phyloP scores from a whole-genome alignment of 1,140 invertebrate species.

The Diprion similis region DNA sequence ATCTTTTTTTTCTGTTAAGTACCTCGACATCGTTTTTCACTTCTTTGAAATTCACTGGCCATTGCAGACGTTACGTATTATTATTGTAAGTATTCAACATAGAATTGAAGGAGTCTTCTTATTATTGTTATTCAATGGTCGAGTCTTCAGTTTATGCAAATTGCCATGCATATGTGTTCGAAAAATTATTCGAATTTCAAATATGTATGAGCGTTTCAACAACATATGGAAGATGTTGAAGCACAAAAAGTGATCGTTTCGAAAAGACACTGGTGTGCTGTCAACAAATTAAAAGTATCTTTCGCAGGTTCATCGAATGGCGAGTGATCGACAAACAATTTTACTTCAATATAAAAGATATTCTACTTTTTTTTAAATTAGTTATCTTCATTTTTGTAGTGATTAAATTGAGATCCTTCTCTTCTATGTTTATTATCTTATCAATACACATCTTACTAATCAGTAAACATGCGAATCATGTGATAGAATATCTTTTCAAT shows the following conservation, averaged over 20 bases:
- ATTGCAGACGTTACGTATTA: neutral
- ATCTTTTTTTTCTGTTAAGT: neutral
- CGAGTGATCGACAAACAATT: no score
- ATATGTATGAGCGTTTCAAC: neutral
- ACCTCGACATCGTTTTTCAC: conserved; percentile 2
- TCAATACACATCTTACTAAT: conserved; percentile 21
- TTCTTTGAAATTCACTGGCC: conserved; percentile 11
- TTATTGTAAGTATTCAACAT: neutral
- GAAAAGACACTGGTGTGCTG: neutral
- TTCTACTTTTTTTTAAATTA: neutral
- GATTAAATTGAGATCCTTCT: conserved; percentile 19
- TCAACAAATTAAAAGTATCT: no score
- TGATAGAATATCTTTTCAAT: conserved; percentile 34
- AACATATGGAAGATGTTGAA: neutral
- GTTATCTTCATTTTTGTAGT: conserved; percentile 20
- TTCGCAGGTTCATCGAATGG: no score
- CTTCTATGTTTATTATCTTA: conserved; percentile 19
- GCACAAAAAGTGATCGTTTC: neutral
- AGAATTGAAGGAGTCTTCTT: conserved; percentile 2
- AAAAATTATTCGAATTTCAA: neutral
- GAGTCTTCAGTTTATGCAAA: neutral
- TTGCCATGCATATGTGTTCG: neutral
- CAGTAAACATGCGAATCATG: conserved; percentile 35
- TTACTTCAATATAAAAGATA: neutral
- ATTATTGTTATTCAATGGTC: neutral